Conservation (phyloP, 2,888 invertebrate species). For the Allacma fusca region DNA sequence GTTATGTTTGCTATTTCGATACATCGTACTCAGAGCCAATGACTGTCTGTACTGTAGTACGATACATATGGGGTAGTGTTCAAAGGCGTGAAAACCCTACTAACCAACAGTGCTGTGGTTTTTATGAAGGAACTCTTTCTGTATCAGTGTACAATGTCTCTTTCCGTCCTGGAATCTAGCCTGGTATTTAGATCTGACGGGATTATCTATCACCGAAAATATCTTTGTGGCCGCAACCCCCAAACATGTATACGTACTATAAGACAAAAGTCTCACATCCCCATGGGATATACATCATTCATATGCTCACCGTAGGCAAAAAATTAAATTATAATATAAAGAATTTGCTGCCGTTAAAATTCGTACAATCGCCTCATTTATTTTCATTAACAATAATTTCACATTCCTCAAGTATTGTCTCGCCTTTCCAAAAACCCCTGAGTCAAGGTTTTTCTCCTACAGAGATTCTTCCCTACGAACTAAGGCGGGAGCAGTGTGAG, state of each 20-base stretch:
- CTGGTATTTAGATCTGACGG: conserved; percentile 22
- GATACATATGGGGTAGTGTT: too few relatives aligned
- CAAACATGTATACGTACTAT: background rate
- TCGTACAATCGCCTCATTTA: conserved; percentile 13
- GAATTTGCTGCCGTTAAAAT: conserved; percentile 19
- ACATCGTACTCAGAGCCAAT: too few relatives aligned
- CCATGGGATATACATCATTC: too few relatives aligned
- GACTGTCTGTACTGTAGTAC: too few relatives aligned
- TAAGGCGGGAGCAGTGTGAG: background rate
- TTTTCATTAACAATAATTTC: conserved; percentile 17
- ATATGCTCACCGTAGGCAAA: background rate
- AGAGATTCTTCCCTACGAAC: too few relatives aligned
- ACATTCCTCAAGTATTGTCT: conserved; percentile 22
- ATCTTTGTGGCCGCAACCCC: background rate
- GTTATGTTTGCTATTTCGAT: background rate
- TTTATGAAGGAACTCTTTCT: background rate
- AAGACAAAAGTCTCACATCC: too few relatives aligned
- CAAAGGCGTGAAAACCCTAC: background rate
- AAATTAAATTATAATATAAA: background rate
- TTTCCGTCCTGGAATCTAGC: conserved; percentile 11
- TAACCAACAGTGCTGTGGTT: background rate
- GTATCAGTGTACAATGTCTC: background rate
- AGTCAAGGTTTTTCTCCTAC: background rate
- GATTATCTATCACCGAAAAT: conserved; percentile 22
- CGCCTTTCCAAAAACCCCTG: background rate